Percentiles rank a stretch among this genome's conserved stretches.
Evolutionary conservation across 2,888 invertebrate genomes (phyloP).

Genomic region (Lumbricus terrestris): DNA sequence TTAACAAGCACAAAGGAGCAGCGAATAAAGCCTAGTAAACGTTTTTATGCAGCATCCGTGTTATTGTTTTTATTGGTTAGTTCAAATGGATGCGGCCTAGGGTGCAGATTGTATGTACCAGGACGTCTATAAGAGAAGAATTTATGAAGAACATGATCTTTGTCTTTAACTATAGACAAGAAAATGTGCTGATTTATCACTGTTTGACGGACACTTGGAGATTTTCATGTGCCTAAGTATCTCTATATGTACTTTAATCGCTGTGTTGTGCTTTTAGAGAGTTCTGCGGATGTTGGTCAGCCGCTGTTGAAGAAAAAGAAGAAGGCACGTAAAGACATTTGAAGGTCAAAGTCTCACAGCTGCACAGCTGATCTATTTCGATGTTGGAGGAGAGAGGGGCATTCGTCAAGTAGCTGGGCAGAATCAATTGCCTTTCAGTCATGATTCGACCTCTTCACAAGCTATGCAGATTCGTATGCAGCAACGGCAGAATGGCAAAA

Average conservation of each 20-base stretch:
- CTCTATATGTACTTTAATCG: not conserved
- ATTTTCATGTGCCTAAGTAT: not conserved
- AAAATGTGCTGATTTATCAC: not conserved
- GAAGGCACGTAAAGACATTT: not conserved
- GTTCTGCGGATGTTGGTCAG: not conserved
- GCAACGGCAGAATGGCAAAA: not conserved
- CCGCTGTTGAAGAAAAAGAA: not conserved
- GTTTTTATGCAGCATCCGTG: no score
- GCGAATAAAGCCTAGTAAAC: no score
- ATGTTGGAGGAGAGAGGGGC: not conserved
- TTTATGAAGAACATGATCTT: no score
- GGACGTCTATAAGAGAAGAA: no score
- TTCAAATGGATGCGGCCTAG: no score
- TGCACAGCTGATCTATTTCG: not conserved
- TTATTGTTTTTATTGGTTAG: no score
- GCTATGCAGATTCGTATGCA: not conserved
- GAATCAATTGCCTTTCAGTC: not conserved
- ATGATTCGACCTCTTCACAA: not conserved
- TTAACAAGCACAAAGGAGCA: no score
- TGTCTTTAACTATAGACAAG: no score
- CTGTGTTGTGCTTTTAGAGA: not conserved
- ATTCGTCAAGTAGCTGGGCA: not conserved
- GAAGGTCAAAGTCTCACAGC: not conserved
- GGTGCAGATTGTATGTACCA: no score
- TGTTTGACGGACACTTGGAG: not conserved